A percentile compares a stretch with the other conserved stretches of the same genome.
Conservation (phyloP, 2,888 invertebrate genomes). For the Emmelina monodactyla region DNA sequence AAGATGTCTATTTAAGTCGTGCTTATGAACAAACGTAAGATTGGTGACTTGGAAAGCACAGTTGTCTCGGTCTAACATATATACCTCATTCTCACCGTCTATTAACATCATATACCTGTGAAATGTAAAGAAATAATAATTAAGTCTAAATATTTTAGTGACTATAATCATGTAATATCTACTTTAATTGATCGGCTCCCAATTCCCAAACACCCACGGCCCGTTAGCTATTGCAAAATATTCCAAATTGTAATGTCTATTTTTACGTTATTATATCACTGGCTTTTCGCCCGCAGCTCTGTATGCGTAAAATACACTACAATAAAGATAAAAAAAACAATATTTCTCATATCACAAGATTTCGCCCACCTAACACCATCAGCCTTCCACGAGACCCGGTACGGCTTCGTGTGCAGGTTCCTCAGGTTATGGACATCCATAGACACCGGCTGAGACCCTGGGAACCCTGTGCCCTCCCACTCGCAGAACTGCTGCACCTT, state of each 20-base stretch:
- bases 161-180: no score
- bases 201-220: no score
- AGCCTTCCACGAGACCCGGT: slow-evolving; percentile 99
- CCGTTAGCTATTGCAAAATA: no score
- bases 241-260: no score
- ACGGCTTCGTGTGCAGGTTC: slow-evolving; percentile 80
- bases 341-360: slow-evolving; percentile 4
- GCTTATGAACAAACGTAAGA: slow-evolving; percentile 80
- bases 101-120: slow-evolving; percentile 97
- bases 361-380: slow-evolving; percentile 89
- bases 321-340: no score
- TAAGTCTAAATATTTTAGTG: no score
- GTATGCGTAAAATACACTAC: no score
- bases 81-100: slow-evolving; percentile 83
- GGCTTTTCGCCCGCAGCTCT: no score
- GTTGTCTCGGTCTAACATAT: slow-evolving; percentile 95
- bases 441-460: slow-evolving; percentile 97
- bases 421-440: slow-evolving; percentile 87
- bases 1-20: slow-evolving; percentile 75
- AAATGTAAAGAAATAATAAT: no score
- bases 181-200: no score
- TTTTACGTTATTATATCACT: no score
- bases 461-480: slow-evolving; percentile 85
- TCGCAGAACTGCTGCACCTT: slow-evolving; percentile 80
- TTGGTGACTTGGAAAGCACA: slow-evolving; percentile 86